Conservation (phyloP, 2,797 vertebrate species). For the Fundulus diaphanus region DNA sequence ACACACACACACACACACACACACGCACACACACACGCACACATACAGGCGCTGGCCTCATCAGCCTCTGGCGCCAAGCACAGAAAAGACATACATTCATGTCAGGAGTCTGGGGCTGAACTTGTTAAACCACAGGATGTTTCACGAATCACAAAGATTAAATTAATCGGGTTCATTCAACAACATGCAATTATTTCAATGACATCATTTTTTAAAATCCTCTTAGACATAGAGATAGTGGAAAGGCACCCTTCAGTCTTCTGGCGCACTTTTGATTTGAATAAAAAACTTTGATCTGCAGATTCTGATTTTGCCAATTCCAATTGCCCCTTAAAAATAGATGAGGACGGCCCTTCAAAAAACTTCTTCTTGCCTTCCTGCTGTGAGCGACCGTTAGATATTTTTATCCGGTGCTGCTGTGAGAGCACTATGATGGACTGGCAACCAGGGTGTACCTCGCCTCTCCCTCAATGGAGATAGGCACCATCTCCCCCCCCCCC, state of each 20-base stretch:
- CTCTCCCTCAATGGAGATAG: neutral
- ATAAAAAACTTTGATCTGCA: neutral
- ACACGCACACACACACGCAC: constrained; percentile 1
- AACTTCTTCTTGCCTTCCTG: neutral
- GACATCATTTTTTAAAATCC: neutral
- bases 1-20: neutral
- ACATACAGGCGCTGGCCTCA: neutral
- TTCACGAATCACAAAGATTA: neutral
- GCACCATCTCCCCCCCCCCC: no score
- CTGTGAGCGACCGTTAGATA: neutral
- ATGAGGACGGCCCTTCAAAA: neutral
- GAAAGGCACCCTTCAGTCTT: neutral
- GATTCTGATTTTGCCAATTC: neutral
- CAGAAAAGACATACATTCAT: constrained; percentile 20
- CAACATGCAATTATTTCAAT: neutral
- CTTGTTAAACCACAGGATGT: no score
- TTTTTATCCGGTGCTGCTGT: neutral
- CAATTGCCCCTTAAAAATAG: neutral
- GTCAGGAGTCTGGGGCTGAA: constrained; percentile 19
- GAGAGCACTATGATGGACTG: neutral
- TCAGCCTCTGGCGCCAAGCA: constrained; percentile 20
- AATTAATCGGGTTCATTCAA: neutral
- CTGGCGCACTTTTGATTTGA: neutral
- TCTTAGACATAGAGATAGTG: neutral
- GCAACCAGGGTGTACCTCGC: neutral